Conservation (phyloP, 2,113 vertebrate genomes). For the Xiphophorus hellerii region DNA sequence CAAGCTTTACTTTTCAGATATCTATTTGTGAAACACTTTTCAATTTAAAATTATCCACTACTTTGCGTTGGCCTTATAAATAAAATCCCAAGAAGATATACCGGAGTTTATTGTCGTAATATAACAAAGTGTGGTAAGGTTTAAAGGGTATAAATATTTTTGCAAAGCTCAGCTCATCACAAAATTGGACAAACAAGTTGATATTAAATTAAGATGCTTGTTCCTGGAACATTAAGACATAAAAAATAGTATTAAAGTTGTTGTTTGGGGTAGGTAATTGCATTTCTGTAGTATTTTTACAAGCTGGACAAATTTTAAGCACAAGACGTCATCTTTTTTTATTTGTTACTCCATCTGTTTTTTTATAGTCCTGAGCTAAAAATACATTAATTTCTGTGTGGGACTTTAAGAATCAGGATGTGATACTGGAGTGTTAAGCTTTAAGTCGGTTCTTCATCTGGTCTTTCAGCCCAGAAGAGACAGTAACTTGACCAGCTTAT, state of each 20-base stretch:
- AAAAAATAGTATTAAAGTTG: neutral
- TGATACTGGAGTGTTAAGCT: neutral
- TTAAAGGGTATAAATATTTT: neutral
- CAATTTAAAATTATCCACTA: neutral
- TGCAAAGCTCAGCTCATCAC: neutral
- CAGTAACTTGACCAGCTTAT: neutral
- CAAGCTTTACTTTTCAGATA: neutral
- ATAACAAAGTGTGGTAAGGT: neutral
- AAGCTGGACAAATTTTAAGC: neutral
- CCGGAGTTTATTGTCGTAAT: neutral
- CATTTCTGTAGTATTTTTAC: neutral
- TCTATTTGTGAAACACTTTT: neutral
- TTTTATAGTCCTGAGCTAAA: neutral
- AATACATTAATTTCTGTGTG: neutral
- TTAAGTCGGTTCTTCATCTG: neutral
- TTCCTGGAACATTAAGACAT: neutral
- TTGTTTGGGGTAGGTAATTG: neutral
- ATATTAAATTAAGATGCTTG: neutral
- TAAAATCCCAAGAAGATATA: neutral
- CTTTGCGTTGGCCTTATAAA: neutral
- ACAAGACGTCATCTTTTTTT: neutral
- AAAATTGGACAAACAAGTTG: neutral
- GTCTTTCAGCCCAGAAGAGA: neutral
- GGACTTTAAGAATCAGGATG: neutral
- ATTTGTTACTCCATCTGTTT: neutral